Evolutionary conservation across 2,888 invertebrate genomes (phyloP), one percentile per base, ranked within the genome.

Genomic region (Meandrusa payeni): DNA sequence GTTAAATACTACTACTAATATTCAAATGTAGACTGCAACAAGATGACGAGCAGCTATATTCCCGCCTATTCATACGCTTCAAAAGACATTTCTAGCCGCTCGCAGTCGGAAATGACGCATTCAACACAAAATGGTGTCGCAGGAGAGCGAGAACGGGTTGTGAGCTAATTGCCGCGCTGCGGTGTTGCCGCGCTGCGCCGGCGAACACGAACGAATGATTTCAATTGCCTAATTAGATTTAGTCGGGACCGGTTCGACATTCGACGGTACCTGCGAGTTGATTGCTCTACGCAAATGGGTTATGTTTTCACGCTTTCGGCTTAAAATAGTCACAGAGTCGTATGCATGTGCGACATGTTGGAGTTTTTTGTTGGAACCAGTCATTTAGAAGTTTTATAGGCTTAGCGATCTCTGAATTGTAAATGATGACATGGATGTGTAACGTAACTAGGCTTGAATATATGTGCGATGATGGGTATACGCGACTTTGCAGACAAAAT

Each of bases 181-280:
- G 64, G 57, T 54, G 53, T 58, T 58, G 56, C 54, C 46, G 17
- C 34, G 33, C 28, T 41, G 26, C 31, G 26, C 45, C 46, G 40
- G 47, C 36, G 39, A 39, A 34, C 32, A 33, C 40, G 36, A 44
- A 47, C 37, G 46, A 39, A 69, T 72, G 68, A 75, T 76, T 77
- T 72, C 75, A 80, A 77, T 77, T 74, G 71, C 69, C 58, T 72
- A 72, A 76, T 79, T 76, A 74, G 64, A 73, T 73, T 69, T 65
- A 66, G 64, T 57, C 46, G 46, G 48, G 36, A 48, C 48, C 48
- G 41, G 48, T 49, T 51, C 49, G 50, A 37, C 44, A 42, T 46
- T 47, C 43, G 27, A 38, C 31, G 41, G 39, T 17, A 47, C 44
- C 54, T 55, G 52, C 47, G 48, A 55, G 51, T 59, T 67, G 62